These are phyloP conservation scores for Mycteria americana DNA, from an alignment of 2,797 vertebrate species.

Conservation along the genomic window DNA sequence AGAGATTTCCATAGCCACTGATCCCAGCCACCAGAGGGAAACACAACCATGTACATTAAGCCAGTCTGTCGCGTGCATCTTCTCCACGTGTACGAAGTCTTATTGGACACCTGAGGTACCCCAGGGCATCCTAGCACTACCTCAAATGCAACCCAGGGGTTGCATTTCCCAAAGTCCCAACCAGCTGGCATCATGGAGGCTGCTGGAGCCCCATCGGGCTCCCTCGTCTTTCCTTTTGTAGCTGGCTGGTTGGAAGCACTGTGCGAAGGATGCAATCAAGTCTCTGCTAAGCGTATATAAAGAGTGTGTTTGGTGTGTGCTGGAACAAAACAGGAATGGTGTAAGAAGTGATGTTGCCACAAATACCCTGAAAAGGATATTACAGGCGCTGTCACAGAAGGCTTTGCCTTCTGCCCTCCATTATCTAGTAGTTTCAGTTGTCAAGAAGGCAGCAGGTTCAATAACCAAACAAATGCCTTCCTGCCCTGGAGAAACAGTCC, in stretches of 20 bases:
- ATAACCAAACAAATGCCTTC: neutral
- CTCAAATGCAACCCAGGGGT: neutral
- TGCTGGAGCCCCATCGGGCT: neutral
- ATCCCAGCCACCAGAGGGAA: conserved; percentile 43
- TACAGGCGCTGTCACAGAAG: neutral
- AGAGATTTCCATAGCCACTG: neutral
- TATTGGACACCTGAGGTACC: neutral
- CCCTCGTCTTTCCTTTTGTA: neutral
- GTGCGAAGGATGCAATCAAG: neutral
- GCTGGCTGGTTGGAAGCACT: neutral
- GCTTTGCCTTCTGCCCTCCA: neutral
- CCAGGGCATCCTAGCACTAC: rapidly evolving
- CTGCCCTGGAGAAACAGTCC: neutral
- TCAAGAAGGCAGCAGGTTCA: neutral
- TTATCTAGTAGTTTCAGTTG: neutral
- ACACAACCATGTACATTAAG: neutral
- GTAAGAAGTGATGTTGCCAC: neutral
- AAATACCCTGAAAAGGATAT: neutral
- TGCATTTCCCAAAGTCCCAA: neutral
- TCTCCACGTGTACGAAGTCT: neutral
- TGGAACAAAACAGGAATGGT: neutral
- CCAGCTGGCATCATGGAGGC: rapidly evolving
- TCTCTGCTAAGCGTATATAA: neutral
- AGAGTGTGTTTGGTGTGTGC: rapidly evolving
- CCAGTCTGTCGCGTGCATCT: neutral